Base-by-base conservation (phyloP, 2,797 vertebrate species). In the Chaunax sp. region DNA sequence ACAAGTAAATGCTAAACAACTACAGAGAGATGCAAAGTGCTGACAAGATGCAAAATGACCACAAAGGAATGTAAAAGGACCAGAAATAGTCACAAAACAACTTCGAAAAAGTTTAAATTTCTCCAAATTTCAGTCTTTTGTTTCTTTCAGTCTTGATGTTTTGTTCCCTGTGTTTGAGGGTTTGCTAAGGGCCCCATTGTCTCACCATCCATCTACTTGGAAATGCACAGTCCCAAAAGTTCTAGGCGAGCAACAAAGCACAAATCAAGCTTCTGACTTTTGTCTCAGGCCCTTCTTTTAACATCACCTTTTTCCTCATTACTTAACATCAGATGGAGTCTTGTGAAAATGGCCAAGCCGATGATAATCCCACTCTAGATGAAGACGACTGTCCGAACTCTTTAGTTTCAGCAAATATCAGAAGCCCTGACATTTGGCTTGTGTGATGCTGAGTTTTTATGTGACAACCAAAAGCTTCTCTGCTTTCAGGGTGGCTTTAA, bases 401-500 rank as follows among this genome's bases (percentile, higher is more conserved):
- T 54, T 20, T 38, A 59, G 22, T 30, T 28, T 16, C 26, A 38
- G 1, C 25, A 47, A 20, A 9, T 4, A 30, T n/a, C n/a, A n/a
- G n/a, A n/a, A n/a, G n/a, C n/a, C n/a, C n/a, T n/a, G n/a, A n/a
- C n/a, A n/a, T n/a, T n/a, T n/a, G n/a, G n/a, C n/a, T n/a, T n/a
- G n/a, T n/a, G n/a, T n/a, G n/a, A n/a, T n/a, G n/a, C n/a, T n/a
- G n/a, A n/a, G n/a, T n/a, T n/a, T n/a, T n/a, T n/a, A 30, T 30
- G 46, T 51, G 41, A 14, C 46, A 46, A 51, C 45, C 19, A 16
- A 40, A 8, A 25, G 54, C 33, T 15, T 18, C 30, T 49, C 16
- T 23, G 13, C 44, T 57, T 50, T 40, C 26, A 55, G 22, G 22
- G 23, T 44, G 23, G 16, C 13, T 52, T 61, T 54, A 58, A 63